A percentile compares a stretch with the other conserved stretches of the same genome.
These are phyloP conservation scores for Cephus spinipes DNA, from an alignment of 2,888 invertebrate species.

Conservation along the genomic window DNA sequence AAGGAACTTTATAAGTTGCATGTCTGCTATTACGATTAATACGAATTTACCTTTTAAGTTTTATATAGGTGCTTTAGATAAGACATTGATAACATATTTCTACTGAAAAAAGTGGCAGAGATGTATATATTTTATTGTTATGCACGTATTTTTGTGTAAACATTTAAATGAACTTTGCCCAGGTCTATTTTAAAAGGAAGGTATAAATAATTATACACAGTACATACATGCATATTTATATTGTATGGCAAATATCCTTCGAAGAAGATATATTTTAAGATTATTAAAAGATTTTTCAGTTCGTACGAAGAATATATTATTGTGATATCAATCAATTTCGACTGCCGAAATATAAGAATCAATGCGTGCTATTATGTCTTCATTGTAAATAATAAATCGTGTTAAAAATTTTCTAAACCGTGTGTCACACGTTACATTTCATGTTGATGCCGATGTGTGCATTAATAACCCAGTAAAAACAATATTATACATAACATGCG, in stretches of 20 bases:
- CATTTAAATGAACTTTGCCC: background rate
- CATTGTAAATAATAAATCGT: background rate
- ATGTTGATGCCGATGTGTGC: background rate
- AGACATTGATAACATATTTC: background rate
- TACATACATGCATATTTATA: background rate
- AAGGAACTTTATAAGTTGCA: slow-evolving; percentile 49
- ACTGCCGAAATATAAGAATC: background rate
- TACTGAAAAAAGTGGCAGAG: background rate
- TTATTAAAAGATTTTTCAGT: background rate
- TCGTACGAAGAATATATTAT: background rate
- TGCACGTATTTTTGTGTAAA: background rate
- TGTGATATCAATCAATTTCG: background rate
- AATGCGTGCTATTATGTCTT: background rate
- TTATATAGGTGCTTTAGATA: background rate
- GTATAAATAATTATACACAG: background rate
- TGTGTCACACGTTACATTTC: background rate
- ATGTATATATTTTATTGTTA: background rate
- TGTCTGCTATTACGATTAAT: slow-evolving; percentile 44
- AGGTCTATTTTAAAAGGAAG: background rate
- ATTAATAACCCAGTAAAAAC: background rate
- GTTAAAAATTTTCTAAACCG: background rate
- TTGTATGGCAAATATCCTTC: background rate
- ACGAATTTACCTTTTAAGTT: background rate
- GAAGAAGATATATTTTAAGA: background rate
- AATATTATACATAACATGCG: background rate